Evolutionary conservation across 2,888 invertebrate genomes (phyloP).

Genomic region (Drosophila paramelanica): DNA sequence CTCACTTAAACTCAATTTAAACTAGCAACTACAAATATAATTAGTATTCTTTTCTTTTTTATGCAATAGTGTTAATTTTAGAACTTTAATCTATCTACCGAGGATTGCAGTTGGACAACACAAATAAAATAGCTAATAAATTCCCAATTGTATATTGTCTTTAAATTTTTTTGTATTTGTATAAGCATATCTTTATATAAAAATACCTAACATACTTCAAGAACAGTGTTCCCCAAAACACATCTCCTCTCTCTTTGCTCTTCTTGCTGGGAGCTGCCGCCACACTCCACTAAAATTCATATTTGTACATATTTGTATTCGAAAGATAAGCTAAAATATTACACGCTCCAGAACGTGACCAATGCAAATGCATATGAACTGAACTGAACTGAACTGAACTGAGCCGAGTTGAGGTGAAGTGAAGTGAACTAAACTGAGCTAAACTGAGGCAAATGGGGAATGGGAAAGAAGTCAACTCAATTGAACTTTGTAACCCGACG

Average conservation of each 20-base stretch:
- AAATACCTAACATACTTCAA: too few relatives aligned
- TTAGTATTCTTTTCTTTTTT: too few relatives aligned
- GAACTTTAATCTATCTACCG: too few relatives aligned
- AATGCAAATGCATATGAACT: conserved; percentile 79
- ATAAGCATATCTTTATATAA: too few relatives aligned
- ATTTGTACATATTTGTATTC: conserved; percentile 78
- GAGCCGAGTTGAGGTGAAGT: conserved; percentile 7
- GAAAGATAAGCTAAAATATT: conserved; percentile 74
- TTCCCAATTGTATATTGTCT: too few relatives aligned
- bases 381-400: conserved; percentile 20
- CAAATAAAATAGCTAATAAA: too few relatives aligned
- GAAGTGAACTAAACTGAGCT: conserved; percentile 43
- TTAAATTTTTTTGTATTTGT: too few relatives aligned
- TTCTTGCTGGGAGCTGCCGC: background rate
- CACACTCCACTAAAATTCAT: conserved; percentile 63
- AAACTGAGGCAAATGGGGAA: conserved; percentile 5
- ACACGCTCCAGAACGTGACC: conserved; percentile 79
- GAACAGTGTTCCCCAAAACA: too few relatives aligned
- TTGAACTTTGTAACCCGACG: conserved; percentile 76
- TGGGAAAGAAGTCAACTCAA: conserved; percentile 74
- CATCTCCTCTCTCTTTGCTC: background rate
- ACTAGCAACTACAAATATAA: too few relatives aligned
- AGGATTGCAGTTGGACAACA: too few relatives aligned
- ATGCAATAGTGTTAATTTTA: too few relatives aligned
- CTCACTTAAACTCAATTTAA: too few relatives aligned